Conservation (phyloP, 2,113 vertebrate genomes). For the Turnix velox region DNA sequence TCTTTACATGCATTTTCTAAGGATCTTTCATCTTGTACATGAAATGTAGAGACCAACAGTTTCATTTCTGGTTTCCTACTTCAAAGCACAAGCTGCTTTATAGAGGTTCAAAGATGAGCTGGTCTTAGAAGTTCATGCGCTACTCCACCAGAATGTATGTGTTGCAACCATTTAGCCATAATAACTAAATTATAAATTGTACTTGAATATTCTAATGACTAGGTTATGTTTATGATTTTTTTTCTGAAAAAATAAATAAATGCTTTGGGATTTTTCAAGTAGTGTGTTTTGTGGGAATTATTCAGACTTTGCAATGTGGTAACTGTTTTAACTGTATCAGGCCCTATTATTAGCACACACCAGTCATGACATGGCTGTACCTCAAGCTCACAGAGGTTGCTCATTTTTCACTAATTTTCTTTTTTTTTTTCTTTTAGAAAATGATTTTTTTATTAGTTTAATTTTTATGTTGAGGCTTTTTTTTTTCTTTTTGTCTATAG, state of each 20-base stretch:
- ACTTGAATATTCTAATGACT: neutral
- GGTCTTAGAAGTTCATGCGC: neutral
- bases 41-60: neutral
- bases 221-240: neutral
- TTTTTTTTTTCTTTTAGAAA: too few species aligned
- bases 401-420: too few species aligned
- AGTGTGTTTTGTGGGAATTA: constrained; percentile 15
- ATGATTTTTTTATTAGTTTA: neutral
- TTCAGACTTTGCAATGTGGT: neutral
- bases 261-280: neutral
- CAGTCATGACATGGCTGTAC: neutral
- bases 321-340: neutral
- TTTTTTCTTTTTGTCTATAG: neutral
- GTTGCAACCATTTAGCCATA: neutral
- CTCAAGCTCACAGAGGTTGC: neutral
- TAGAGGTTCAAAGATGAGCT: neutral
- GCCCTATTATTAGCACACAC: neutral
- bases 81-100: neutral
- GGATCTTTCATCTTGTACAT: neutral
- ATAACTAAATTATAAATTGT: neutral
- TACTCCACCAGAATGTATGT: neutral
- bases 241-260: constrained; percentile 15
- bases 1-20: rapidly evolving
- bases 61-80: neutral
- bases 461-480: neutral